A percentile compares a stretch with the other conserved stretches of the same genome.
Evolutionary conservation across 2,113 vertebrate species (phyloP).

Genomic region (Nothobranchius kuhntae): DNA sequence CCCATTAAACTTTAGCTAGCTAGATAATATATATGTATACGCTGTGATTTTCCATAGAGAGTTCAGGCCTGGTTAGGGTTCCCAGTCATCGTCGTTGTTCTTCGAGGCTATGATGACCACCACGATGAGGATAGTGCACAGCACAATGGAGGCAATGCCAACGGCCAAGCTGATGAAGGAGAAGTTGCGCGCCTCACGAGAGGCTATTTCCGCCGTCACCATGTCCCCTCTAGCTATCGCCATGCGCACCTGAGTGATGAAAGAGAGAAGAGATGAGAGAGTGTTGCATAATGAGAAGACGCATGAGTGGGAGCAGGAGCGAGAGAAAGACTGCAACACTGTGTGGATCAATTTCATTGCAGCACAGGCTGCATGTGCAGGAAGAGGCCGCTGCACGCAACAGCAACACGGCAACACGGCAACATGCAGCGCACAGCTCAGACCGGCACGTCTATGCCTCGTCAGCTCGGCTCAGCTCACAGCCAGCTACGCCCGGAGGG

Average conservation of each 20-base stretch:
- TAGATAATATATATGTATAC: constrained; percentile 26
- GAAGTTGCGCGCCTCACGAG: constrained; percentile 92
- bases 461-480: constrained; percentile 71
- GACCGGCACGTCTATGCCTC: constrained; percentile 51
- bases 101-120: constrained; percentile 95
- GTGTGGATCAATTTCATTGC: constrained; percentile 62
- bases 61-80: constrained; percentile 74
- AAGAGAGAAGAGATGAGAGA: constrained; percentile 17
- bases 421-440: constrained; percentile 40
- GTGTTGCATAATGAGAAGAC: constrained; percentile 51
- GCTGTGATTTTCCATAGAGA: constrained; percentile 20
- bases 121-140: constrained; percentile 93
- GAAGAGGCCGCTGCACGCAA: constrained; percentile 34
- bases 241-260: constrained; percentile 83
- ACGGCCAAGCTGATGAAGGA: constrained; percentile 95
- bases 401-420: neutral
- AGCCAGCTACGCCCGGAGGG: constrained; percentile 61
- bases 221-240: constrained; percentile 91
- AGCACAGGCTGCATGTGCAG: constrained; percentile 36
- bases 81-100: constrained; percentile 94
- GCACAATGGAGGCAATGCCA: constrained; percentile 92
- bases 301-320: neutral
- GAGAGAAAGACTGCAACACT: constrained; percentile 23
- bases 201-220: constrained; percentile 92
- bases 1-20: constrained; percentile 39